Conservation (phyloP, 2,113 vertebrate species). For the Prunella fulvescens region DNA sequence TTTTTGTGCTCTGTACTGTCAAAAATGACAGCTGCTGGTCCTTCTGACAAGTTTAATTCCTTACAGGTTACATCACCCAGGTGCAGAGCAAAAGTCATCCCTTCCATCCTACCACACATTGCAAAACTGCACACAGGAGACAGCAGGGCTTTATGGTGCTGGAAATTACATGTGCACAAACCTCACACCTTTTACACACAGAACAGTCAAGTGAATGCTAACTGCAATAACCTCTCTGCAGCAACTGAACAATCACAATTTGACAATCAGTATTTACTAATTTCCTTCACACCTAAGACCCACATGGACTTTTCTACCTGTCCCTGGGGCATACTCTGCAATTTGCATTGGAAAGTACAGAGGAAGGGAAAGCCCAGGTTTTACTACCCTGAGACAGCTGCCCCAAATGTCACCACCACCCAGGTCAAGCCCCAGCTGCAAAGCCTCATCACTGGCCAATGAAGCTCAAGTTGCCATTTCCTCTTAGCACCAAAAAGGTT, state of each 20-base stretch:
- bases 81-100: not conserved
- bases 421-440: not conserved
- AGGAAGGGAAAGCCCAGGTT: not conserved
- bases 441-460: not conserved
- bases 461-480: not conserved
- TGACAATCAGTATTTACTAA: not conserved
- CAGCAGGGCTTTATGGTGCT: not conserved
- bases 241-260: not conserved
- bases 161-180: not conserved
- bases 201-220: not conserved
- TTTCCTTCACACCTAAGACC: not conserved
- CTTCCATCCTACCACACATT: not conserved
- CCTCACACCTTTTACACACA: not conserved
- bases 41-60: not conserved
- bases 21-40: not conserved
- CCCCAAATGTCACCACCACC: not conserved
- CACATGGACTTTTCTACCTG: not conserved
- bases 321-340: not conserved
- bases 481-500: not conserved
- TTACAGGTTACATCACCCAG: slow-evolving; percentile 1
- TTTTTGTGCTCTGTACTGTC: not conserved
- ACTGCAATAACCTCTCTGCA: not conserved
- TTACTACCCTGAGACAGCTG: not conserved
- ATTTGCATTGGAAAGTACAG: slow-evolving; percentile 26
- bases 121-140: not conserved